Conservation (phyloP, 2,888 invertebrate species). For the Phyllotreta striolata region DNA sequence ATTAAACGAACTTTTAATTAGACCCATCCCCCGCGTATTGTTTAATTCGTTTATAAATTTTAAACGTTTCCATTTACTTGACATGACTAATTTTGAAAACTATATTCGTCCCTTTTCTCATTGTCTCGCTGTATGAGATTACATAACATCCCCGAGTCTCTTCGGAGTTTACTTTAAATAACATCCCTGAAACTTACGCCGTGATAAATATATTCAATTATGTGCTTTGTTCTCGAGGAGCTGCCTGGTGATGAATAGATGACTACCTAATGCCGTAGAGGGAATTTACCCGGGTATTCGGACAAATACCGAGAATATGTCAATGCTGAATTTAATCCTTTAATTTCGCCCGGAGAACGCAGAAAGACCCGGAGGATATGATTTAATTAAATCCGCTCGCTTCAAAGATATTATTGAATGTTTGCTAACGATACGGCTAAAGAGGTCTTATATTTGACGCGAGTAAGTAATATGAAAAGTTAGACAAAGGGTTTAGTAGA, state of each 20-base stretch:
- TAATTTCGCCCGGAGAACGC: conserved; percentile 7
- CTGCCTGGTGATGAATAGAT: conserved; percentile 11
- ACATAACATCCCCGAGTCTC: background rate
- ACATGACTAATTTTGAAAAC: too few relatives aligned
- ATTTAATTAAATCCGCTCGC: conserved; percentile 16
- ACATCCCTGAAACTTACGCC: background rate
- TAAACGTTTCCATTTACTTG: background rate
- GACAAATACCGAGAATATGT: conserved; percentile 16
- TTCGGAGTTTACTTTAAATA: background rate
- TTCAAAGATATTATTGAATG: background rate
- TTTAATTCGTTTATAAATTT: conserved; percentile 1
- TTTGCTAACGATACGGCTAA: conserved; percentile 11
- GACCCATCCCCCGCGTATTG: too few relatives aligned
- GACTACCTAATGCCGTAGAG: background rate
- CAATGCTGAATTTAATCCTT: conserved; percentile 22
- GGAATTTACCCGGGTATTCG: conserved; percentile 9
- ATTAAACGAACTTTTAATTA: background rate
- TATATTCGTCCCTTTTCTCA: too few relatives aligned
- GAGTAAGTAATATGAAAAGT: background rate
- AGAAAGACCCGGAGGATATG: conserved; percentile 2
- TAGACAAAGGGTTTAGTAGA: conserved; percentile 6
- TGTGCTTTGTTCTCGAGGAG: conserved; percentile 13
- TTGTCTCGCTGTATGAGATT: background rate
- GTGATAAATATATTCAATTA: conserved; percentile 12
- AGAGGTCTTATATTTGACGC: background rate